phyloP scores from a whole-genome alignment of 1,140 invertebrate species.

The Ectropis grisescens region DNA sequence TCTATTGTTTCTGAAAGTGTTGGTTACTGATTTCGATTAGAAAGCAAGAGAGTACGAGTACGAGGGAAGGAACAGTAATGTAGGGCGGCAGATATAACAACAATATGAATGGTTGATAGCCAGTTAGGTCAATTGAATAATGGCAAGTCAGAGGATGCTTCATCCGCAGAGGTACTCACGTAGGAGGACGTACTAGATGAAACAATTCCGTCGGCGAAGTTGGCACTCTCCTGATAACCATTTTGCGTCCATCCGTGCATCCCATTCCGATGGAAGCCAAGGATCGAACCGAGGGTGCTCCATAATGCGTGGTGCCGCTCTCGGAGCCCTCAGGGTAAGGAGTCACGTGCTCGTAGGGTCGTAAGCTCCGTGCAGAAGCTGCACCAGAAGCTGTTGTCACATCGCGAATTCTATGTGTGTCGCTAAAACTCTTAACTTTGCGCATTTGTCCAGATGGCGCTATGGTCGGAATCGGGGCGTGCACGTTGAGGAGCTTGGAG shows the following conservation, averaged over 20 bases:
- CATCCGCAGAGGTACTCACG: conserved; percentile 75
- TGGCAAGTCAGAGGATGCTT: conserved; percentile 43
- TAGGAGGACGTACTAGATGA: conserved; percentile 83
- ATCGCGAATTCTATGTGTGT: conserved; percentile 57
- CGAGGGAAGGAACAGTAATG: too few species aligned
- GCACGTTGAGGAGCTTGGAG: conserved; percentile 39
- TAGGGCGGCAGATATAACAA: too few species aligned
- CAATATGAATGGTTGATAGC: too few species aligned
- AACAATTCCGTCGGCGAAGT: conserved; percentile 86
- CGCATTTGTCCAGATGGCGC: conserved; percentile 59
- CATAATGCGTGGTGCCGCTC: conserved; percentile 62
- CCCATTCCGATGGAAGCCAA: conserved; percentile 88
- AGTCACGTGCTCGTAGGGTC: conserved; percentile 56
- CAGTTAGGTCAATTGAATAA: conserved; percentile 47
- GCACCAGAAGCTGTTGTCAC: conserved; percentile 51
- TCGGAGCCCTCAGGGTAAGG: conserved; percentile 59
- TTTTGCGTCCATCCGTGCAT: conserved; percentile 86
- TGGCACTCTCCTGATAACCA: conserved; percentile 84
- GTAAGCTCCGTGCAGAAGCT: conserved; percentile 52
- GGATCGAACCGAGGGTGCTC: conserved; percentile 79
- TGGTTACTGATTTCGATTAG: too few species aligned
- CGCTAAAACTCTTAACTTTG: conserved; percentile 61
- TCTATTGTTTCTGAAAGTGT: too few species aligned
- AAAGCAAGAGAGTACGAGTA: too few species aligned
- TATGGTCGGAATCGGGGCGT: conserved; percentile 38